Conservation (phyloP, 2,888 invertebrate species). For the Pseudanteris insignis region DNA sequence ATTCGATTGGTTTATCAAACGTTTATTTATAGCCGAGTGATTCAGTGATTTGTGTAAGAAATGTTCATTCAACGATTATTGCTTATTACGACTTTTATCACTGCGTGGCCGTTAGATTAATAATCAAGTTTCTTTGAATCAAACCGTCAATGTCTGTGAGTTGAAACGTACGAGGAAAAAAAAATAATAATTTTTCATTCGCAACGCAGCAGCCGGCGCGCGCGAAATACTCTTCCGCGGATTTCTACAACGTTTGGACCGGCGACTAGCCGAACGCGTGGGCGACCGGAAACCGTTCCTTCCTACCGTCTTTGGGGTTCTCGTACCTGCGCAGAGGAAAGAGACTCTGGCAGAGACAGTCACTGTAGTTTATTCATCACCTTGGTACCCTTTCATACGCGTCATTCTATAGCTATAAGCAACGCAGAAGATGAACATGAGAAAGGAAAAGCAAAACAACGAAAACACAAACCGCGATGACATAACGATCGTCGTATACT, state of each 20-base stretch:
- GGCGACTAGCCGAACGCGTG: conserved; percentile 59
- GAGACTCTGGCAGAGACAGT: conserved; percentile 25
- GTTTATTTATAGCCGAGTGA: too few species aligned
- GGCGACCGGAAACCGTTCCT: conserved; percentile 70
- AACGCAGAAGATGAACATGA: background rate
- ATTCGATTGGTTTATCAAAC: too few species aligned
- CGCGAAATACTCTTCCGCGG: conserved; percentile 53
- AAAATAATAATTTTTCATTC: too few species aligned
- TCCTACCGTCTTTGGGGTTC: conserved; percentile 67
- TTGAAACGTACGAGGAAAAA: too few species aligned
- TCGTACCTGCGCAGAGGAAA: conserved; percentile 43
- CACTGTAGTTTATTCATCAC: conserved; percentile 36
- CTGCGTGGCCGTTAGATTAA: too few species aligned
- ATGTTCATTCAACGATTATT: too few species aligned
- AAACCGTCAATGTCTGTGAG: too few species aligned
- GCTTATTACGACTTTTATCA: background rate
- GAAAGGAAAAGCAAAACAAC: background rate
- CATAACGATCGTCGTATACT: conserved; percentile 17
- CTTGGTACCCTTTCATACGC: conserved; percentile 34
- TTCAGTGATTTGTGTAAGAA: too few species aligned
- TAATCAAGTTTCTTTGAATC: too few species aligned
- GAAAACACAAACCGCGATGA: conserved; percentile 9
- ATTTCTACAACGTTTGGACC: conserved; percentile 57
- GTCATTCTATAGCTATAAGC: conserved; percentile 25
- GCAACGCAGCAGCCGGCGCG: too few species aligned